Evolutionary conservation across 2,113 vertebrate genomes (phyloP), one percentile per base, ranked within the genome.

Genomic region (Girardinichthys multiradiatus): DNA sequence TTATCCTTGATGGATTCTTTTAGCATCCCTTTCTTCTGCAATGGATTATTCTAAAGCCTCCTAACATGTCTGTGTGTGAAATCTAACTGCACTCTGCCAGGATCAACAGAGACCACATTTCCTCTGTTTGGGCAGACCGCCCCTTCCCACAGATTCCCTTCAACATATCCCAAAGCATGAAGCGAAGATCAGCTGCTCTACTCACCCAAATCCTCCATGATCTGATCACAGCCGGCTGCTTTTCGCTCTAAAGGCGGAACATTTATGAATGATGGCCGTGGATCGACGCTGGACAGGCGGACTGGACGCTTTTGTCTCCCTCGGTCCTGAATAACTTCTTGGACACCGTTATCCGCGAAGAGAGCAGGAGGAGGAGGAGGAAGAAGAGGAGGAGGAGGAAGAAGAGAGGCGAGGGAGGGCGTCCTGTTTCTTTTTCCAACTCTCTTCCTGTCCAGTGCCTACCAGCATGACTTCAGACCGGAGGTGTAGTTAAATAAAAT

Each of bases 161-260:
- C 59, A 17, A 81, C 86, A 88, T 84, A 87, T 57, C 70, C 21
- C 39, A 74, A 28, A 14, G 31, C 31, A 33, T 33, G 4, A 45
- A 45, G 19, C 17, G 42, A 45, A 27, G 67, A 35, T 74, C 62
- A 71, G 62, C 67, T 68, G 57, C 11, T 9, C 3, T 24, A 91
- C 94, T 87, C 73, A 94, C 94, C 94, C 84, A 94, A 54, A 84
- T 94, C 93, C 64, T 94, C 94, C 94, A 94, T 94, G 77, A 73
- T 80, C 14, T 24, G 63, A 15, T 29, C 63, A 87, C 63, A 76
- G 81, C 77, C 57, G 58, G 48, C 58, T 39, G 72, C 77, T 77
- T 74, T 37, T 76, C 75, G 80, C 70, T 81, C 33, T 66, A 60
- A 17, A 5, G 9, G n/a, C 67, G 24, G 71, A 72, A 74, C 86